Base-by-base conservation (phyloP, 2,888 invertebrate species). In the Minunthozetes semirufus region DNA sequence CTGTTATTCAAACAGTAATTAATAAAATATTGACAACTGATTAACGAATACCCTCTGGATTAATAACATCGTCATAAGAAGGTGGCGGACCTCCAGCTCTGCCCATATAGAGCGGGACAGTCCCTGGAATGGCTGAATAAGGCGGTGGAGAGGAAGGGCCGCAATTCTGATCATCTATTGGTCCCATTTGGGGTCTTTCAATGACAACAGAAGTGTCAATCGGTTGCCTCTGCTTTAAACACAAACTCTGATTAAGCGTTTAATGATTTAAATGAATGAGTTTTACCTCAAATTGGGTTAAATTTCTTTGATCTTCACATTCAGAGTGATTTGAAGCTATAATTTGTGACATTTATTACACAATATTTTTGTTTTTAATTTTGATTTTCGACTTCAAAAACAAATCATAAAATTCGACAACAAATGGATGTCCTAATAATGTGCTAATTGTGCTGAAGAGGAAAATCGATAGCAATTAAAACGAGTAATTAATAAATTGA, bases 41-140 rank as follows among this genome's bases (percentile, higher is more conserved):
- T 25, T 9, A 56, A n/a, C 2, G 5, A 17, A 25, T 56, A 87
- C 87, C 87, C 82, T 87, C 86, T 13, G 87, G 87, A 82, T 87
- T 86, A 77, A 87, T 86, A 66, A 86, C 87, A 81, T 88, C 87
- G 78, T 88, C 87, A 77, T 88, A 88, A 1, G 87, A 85, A 59
- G 87, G 87, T n/a, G 87, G 87, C 77, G 86, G 86, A 17, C 85
- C 85, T 56, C 70, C 59, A 22, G 74, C 77, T n/a, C 76, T 59
- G 5, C 77, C 79, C 46, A 76, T 74, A 66, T 74, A 76, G 33
- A 79, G 56, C 63, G 80, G 80, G n/a, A 80, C 79, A 33, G 78
- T 78, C 15, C 80, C 80, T 15, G 80, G 80, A 48, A 80, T 77
- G 15, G 61, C 33, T 17, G 61, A 61, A n/a, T 61, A 61, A 1